Conservation (phyloP, 2,888 invertebrate species). For the Reticulitermes lucifugus region DNA sequence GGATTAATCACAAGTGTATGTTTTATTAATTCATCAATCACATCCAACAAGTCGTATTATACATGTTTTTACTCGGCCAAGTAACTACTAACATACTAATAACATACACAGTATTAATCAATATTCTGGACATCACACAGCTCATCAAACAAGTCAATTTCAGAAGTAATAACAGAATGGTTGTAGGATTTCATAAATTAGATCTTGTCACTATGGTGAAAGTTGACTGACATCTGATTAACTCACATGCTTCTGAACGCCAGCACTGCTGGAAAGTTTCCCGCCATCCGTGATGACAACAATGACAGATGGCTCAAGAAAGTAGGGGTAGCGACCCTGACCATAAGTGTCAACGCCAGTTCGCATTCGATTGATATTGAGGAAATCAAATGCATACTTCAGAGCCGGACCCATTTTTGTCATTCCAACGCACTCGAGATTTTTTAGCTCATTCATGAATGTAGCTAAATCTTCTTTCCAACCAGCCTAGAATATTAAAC, state of each 20-base stretch:
- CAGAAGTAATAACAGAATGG: too few relatives aligned
- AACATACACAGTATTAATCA: too few relatives aligned
- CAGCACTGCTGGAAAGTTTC: conserved; percentile 85
- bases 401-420: conserved; percentile 95
- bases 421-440: conserved; percentile 91
- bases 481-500: conserved; percentile 76
- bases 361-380: conserved; percentile 98
- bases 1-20: too few relatives aligned
- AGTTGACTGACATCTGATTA: not conserved
- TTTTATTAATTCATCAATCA: too few relatives aligned
- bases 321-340: conserved; percentile 97
- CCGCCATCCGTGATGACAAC: conserved; percentile 99
- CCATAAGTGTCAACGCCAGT: conserved; percentile 99
- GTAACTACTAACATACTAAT: too few relatives aligned
- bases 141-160: too few relatives aligned
- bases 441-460: conserved; percentile 97
- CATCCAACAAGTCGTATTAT: too few relatives aligned
- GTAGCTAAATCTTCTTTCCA: conserved; percentile 99
- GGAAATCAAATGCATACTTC: conserved; percentile 95
- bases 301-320: conserved; percentile 96
- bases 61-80: too few relatives aligned
- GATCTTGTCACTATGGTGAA: not conserved
- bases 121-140: too few relatives aligned
- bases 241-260: conserved; percentile 87
- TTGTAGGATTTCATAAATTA: too few relatives aligned